phyloP scores from a whole-genome alignment of 1,140 invertebrate genomes.

The Aplysia californica region DNA sequence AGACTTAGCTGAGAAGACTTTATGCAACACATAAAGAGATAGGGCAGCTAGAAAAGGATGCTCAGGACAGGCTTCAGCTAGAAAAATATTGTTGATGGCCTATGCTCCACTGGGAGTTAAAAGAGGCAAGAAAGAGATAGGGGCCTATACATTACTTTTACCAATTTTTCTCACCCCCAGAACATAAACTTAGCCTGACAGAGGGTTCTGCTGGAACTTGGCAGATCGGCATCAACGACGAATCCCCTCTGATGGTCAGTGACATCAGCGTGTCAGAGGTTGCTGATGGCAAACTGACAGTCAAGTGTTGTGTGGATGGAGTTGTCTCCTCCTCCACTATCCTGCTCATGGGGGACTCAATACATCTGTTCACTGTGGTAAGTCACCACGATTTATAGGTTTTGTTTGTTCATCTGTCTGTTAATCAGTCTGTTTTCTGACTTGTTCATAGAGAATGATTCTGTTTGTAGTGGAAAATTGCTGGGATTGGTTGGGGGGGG shows the following conservation, averaged over 20 bases:
- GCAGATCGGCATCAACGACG: neutral
- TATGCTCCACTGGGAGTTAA: no score
- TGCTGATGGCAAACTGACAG: conserved; percentile 47
- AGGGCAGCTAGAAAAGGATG: no score
- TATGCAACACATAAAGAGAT: no score
- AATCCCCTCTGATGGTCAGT: neutral
- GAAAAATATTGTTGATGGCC: no score
- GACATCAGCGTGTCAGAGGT: no score
- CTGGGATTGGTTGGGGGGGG: neutral
- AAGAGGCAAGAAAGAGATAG: no score
- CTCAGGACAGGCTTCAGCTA: no score
- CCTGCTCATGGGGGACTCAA: conserved; percentile 58
- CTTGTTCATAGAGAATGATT: neutral
- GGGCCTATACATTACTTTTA: no score
- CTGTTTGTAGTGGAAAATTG: neutral
- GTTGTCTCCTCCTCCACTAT: conserved; percentile 61
- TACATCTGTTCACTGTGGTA: conserved; percentile 69
- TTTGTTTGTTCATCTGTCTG: no score
- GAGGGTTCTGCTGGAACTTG: neutral
- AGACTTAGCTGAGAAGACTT: no score
- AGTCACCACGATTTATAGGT: conserved; percentile 21
- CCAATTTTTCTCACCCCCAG: neutral
- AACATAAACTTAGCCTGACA: conserved; percentile 12
- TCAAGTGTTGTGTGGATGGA: conserved; percentile 63
- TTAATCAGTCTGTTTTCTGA: neutral